Percentiles rank a stretch among this genome's conserved stretches.
phyloP scores from a whole-genome alignment of 2,113 vertebrate species.

The Chaetura pelagica region DNA sequence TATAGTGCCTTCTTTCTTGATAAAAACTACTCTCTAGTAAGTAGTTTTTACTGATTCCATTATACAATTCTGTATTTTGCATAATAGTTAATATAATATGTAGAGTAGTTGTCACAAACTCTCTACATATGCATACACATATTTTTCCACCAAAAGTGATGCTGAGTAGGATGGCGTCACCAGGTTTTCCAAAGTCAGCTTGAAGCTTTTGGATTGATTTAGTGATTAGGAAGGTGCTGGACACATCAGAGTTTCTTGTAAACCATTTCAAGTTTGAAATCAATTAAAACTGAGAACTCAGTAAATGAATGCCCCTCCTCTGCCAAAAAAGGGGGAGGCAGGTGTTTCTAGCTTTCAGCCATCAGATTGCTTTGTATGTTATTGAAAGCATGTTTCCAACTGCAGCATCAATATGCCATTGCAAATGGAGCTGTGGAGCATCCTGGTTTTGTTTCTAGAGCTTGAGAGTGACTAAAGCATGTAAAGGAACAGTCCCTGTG shows the following conservation, averaged over 20 bases:
- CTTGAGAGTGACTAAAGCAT: neutral
- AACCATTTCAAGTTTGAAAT: neutral
- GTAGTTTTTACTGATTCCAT: neutral
- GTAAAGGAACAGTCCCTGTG: neutral
- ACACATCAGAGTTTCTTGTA: neutral
- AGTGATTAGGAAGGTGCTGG: neutral
- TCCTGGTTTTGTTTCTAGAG: neutral
- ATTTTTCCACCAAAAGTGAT: neutral
- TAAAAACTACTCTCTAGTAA: slow-evolving; percentile 15
- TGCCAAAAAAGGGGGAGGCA: neutral
- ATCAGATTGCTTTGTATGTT: neutral
- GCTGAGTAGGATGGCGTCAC: neutral
- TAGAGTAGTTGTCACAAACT: neutral
- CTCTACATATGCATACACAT: neutral
- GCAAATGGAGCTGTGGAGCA: neutral
- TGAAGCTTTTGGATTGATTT: slow-evolving; percentile 37
- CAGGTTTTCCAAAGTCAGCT: neutral
- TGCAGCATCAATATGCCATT: neutral
- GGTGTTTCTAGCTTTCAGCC: neutral
- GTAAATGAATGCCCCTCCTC: neutral
- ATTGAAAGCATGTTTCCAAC: neutral
- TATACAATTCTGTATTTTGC: neutral
- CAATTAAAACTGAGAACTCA: neutral
- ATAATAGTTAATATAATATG: neutral
- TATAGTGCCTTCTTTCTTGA: neutral